phyloP scores from a whole-genome alignment of 2,888 invertebrate genomes.

The Caenorhabditis macrosperma region DNA sequence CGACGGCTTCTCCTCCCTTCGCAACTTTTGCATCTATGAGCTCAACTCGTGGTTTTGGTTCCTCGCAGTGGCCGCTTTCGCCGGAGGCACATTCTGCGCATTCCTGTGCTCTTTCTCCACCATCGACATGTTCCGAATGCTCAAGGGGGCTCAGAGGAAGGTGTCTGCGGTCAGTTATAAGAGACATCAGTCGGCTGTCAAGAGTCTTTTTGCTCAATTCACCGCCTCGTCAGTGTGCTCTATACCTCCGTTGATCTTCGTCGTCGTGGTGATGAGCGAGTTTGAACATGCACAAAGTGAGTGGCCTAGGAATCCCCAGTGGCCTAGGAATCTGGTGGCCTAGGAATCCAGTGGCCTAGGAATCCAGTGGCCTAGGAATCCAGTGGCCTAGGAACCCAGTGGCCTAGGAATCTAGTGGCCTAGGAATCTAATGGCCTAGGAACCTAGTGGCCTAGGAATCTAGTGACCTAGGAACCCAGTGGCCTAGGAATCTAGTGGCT shows the following conservation, averaged over 20 bases:
- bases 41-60: conserved; percentile 19
- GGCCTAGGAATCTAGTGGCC: too few relatives aligned
- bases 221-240: conserved; percentile 27
- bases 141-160: conserved; percentile 5
- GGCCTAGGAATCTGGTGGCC: too few relatives aligned
- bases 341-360: too few relatives aligned
- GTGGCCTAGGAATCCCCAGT: too few relatives aligned
- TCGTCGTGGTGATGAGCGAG: conserved; percentile 4
- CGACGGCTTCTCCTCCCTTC: background rate
- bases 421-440: too few relatives aligned
- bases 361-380: background rate
- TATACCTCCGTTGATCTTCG: conserved; percentile 6
- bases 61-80: background rate
- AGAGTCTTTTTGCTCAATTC: conserved; percentile 29
- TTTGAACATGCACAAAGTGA: background rate
- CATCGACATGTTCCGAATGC: conserved; percentile 21
- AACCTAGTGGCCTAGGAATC: too few relatives aligned
- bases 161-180: conserved; percentile 1
- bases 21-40: conserved; percentile 25
- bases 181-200: conserved; percentile 17
- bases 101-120: conserved; percentile 10
- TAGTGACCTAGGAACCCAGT: too few relatives aligned
- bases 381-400: too few relatives aligned
- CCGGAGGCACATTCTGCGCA: background rate
- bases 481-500: too few relatives aligned